Base-by-base conservation (phyloP, 2,113 vertebrate genomes). In the Rhizomys pruinosus region DNA sequence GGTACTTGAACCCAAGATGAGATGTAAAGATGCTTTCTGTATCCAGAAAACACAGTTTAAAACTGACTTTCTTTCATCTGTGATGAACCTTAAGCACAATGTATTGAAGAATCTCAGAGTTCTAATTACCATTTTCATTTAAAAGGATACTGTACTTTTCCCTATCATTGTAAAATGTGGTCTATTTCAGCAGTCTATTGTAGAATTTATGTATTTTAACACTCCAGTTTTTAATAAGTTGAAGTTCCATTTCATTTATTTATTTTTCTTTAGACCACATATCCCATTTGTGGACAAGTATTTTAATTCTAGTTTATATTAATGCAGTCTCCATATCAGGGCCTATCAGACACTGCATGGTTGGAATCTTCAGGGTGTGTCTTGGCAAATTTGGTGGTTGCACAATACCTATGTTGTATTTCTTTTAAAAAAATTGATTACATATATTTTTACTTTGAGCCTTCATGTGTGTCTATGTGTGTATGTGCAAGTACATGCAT, bases 271-370 rank as follows among this genome's bases (percentile, higher is more conserved):
- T 61, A 90, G 69, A 68, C 3, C 9, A 87, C 16, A 79, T n/a
- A 80, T 71, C 3, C 5, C 32, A 37, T 71, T 20, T 12, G 12
- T 77, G 12, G 20, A 90, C 1, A 80, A 88, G 59, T 7, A 20
- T 34, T 87, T 77, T 61, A 61, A 74, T 86, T 71, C 47, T 10
- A 93, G 57, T 3, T 71, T 86, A 86, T 92, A 88, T 80, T 22
- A 92, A 82, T 57, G 68, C 59, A 47, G 16, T 91, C 76, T 64
- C 32, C 34, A 20, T 12, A 52, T 47, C 44, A 71, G 27, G 5
- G 74, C 20, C 59, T 72, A 89, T 3, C 63, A 80, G 52, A 92
- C 92, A 84, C 22, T 37, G 15, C 3, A 47, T 39, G 9, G 5
- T n/a, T 90, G 39, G 42, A n/a, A 39, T 76, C 47, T 63, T 74